phyloP scores from a whole-genome alignment of 2,888 invertebrate genomes.

The Molorchus minor region DNA sequence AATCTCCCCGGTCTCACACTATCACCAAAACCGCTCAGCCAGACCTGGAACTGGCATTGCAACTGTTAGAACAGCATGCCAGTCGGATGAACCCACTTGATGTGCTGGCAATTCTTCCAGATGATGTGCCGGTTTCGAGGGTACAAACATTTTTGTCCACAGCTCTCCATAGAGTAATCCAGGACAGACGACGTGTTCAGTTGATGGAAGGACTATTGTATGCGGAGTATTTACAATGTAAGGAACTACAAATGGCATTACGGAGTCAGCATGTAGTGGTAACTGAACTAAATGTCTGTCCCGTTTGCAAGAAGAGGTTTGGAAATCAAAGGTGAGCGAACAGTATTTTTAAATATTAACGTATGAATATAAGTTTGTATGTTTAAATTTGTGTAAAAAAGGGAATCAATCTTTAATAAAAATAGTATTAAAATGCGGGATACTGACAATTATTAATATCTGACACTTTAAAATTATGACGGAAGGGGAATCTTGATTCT shows the following conservation, averaged over 20 bases:
- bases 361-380: too few species aligned
- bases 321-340: constrained; percentile 80
- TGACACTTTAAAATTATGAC: too few species aligned
- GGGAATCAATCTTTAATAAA: too few species aligned
- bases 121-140: constrained; percentile 78
- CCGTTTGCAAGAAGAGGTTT: constrained; percentile 92
- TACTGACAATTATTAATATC: too few species aligned
- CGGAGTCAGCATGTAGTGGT: constrained; percentile 86
- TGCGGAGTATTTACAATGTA: constrained; percentile 86
- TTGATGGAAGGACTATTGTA: constrained; percentile 84
- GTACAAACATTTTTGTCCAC: constrained; percentile 66
- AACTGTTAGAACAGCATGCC: constrained; percentile 84
- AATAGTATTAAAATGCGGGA: too few species aligned
- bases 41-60: constrained; percentile 81
- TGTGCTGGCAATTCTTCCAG: constrained; percentile 82
- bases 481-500: too few species aligned
- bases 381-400: too few species aligned
- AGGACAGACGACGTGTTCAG: constrained; percentile 77
- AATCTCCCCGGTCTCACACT: constrained; percentile 56
- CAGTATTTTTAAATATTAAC: neutral
- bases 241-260: constrained; percentile 80
- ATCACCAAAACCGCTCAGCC: constrained; percentile 74
- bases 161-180: constrained; percentile 67
- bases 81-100: constrained; percentile 84
- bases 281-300: constrained; percentile 88